A percentile compares a stretch with the other conserved stretches of the same genome.
Conservation (phyloP, 2,113 vertebrate genomes). For the Neomonachus schauinslandi region DNA sequence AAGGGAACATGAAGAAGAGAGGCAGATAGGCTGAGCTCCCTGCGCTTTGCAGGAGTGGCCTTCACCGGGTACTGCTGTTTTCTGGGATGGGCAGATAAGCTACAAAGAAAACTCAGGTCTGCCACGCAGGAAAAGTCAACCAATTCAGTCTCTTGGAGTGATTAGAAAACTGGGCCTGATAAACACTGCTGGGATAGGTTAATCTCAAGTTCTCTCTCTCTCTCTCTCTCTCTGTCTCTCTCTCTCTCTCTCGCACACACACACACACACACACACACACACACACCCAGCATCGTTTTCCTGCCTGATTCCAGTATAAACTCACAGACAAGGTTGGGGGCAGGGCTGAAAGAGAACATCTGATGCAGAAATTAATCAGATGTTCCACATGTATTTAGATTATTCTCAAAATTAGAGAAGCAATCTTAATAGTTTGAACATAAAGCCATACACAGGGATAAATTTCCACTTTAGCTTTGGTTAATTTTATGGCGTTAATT, state of each 20-base stretch:
- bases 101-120: constrained; percentile 34
- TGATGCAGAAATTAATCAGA: neutral
- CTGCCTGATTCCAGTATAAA: constrained; percentile 13
- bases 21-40: neutral
- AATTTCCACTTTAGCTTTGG: constrained; percentile 42
- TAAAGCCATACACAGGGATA: neutral
- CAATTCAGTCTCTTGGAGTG: constrained; percentile 14
- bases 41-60: neutral
- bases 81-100: constrained; percentile 28
- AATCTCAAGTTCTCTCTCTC: neutral
- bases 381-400: constrained; percentile 14
- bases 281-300: neutral
- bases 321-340: neutral
- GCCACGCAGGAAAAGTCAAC: neutral
- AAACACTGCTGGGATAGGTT: constrained; percentile 18
- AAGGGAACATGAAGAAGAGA: constrained; percentile 18
- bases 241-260: neutral
- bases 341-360: neutral
- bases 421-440: constrained; percentile 10
- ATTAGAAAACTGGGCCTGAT: constrained; percentile 46
- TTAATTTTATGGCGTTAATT: constrained; percentile 1
- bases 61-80: neutral
- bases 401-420: neutral
- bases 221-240: too few relatives aligned
- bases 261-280: neutral